Percentiles rank a stretch among this genome's conserved stretches.
phyloP scores from a whole-genome alignment of 2,888 invertebrate genomes.

The Mesochorus sp. region DNA sequence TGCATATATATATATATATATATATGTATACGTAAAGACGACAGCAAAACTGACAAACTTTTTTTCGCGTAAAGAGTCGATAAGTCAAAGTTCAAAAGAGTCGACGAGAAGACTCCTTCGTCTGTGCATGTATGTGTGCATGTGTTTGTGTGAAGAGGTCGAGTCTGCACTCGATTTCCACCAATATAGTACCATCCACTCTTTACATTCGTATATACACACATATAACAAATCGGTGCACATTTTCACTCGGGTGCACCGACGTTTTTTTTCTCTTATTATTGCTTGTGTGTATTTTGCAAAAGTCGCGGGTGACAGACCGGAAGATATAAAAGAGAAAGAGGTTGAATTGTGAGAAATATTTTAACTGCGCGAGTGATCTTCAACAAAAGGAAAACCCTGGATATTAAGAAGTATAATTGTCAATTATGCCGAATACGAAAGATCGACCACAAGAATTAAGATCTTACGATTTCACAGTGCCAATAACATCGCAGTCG shows the following conservation, averaged over 20 bases:
- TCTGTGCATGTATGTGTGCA: not conserved
- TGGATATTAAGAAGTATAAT: not conserved
- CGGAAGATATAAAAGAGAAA: not conserved
- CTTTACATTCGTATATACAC: not conserved
- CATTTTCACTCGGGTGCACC: not conserved
- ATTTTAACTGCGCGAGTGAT: slow-evolving; percentile 6
- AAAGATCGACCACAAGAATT: no score
- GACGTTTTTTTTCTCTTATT: slow-evolving; percentile 16
- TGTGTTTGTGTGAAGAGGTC: slow-evolving; percentile 32
- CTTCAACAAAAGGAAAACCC: not conserved
- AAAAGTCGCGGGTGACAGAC: not conserved
- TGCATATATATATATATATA: not conserved
- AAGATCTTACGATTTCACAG: no score
- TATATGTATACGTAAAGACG: not conserved
- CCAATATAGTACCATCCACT: slow-evolving; percentile 40
- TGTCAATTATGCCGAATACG: no score
- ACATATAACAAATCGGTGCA: slow-evolving; percentile 6
- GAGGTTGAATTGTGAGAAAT: slow-evolving; percentile 5
- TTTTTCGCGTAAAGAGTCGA: slow-evolving; percentile 50
- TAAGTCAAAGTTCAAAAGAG: slow-evolving; percentile 57
- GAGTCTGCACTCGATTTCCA: slow-evolving; percentile 46
- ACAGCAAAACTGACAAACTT: slow-evolving; percentile 48
- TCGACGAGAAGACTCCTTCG: slow-evolving; percentile 18
- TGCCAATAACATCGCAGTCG: no score
- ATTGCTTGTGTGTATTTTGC: not conserved